Evolutionary conservation across 2,888 invertebrate species (phyloP), one percentile per base, ranked within the genome.

Genomic region (Oscheius onirici): DNA sequence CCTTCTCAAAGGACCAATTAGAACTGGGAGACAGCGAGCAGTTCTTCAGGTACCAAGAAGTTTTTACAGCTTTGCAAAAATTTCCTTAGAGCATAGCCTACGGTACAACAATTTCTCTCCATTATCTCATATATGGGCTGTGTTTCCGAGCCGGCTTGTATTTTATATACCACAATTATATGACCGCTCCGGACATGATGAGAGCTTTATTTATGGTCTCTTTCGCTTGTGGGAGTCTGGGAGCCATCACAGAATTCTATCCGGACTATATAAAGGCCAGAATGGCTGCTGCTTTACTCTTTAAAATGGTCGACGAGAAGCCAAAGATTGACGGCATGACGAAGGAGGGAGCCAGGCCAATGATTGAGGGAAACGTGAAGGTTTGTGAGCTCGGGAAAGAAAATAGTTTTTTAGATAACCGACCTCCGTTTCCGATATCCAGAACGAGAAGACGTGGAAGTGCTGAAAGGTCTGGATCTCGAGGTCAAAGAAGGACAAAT

Each of bases 141-240:
- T 76, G 87, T 6, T 89, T 89, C 79, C 75, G 83, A 5, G 88
- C 87, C 55, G 89, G 89, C 3, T 81, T 87, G 1, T 87, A 82
- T 65, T 80, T 89, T 15, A 89, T 91, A 22, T 69, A 58, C 67
- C 80, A 87, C n/a, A 88, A 87, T n/a, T 87, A 88, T n/a, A 88
- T 89, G 87, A 77, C 82, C 0, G 88, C 90, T 2, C 83, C 88
- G 41, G 78, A 86, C 71, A 89, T 90, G 40, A 89, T 89, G 5
- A 22, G 66, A 24, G 34, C 40, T 22, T 90, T 91, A 80, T 90
- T 90, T 77, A 90, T 90, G 6, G 88, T 91, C 63, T 88, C 90
- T 1, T 90, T 91, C 80, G 89, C 90, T 52, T 90, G 90, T 2
- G 87, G 90, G 22, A 87, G 88, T 13, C 80, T 89, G 43, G 89